Base-by-base conservation (phyloP, 2,797 vertebrate genomes). In the Rhabdomys pumilio region DNA sequence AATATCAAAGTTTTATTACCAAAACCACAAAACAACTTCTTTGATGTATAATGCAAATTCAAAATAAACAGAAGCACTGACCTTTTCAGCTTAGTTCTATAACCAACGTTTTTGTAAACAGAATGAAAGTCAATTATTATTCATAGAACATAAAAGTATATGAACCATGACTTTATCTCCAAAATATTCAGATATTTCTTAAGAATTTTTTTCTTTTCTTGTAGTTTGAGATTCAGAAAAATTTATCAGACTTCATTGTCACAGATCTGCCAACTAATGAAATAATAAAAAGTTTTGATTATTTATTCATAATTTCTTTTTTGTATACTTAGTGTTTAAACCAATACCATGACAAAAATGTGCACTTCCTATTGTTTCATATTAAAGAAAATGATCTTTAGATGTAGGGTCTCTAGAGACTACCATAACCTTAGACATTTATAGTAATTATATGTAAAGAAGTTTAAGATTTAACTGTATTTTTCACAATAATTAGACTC, bases 21-120 rank as follows among this genome's bases (percentile, higher is more conserved):
- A 95, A 4, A 67, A 41, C 14, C 57, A 69, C 11, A 41, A 92
- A 90, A 79, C 14, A 88, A 90, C 47, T 86, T 88, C 24, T 94
- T 83, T 90, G 77, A 92, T 65, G 24, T 11, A n/a, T 86, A 86
- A 94, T 55, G 11, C 3, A 50, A 87, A 84, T 72, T 91, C 29
- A 96, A 90, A 93, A 57, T 29, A 96, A 93, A 95, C 14, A 91
- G 89, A 91, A 96, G 84, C 63, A 93, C 1, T 93, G 89, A 95
- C 55, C n/a, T 94, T 97, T 96, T 92, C 86, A 90, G 63, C 75
- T 83, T 91, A 50, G 12, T 89, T 96, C 93, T 90, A 72, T 87
- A 90, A 85, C 31, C 50, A 95, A 53, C 15, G 44, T 81, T 81
- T 29, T 91, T 95, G 34, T 22, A 91, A 47, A 84, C 50, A n/a